Conservation (phyloP, 2,113 vertebrate genomes). For the Xyliphius kryptos region DNA sequence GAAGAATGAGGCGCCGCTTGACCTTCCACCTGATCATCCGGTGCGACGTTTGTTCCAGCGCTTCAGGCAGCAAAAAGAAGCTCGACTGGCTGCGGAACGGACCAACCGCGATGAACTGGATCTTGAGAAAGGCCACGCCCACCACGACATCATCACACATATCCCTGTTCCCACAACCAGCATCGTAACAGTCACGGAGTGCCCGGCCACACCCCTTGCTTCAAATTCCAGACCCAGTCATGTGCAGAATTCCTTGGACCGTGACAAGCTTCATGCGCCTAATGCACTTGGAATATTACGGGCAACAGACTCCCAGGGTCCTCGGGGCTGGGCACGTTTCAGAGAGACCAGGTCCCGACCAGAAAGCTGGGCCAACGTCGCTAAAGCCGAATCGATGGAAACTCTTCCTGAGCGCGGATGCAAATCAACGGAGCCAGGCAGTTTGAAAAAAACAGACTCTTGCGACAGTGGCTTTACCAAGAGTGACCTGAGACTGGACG, state of each 20-base stretch:
- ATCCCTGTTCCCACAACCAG: constrained; percentile 75
- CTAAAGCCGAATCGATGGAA: constrained; percentile 97
- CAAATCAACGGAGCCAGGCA: constrained; percentile 58
- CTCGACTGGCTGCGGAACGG: too few species aligned
- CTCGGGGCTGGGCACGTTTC: constrained; percentile 87
- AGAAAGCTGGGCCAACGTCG: constrained; percentile 87
- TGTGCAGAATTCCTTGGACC: constrained; percentile 57
- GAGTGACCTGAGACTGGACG: too few species aligned
- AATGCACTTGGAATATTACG: constrained; percentile 69
- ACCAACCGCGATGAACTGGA: too few species aligned
- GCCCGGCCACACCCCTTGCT: constrained; percentile 78
- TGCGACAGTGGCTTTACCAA: too few species aligned
- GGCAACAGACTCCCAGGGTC: constrained; percentile 49
- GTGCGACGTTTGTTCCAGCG: too few species aligned
- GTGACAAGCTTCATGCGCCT: constrained; percentile 81
- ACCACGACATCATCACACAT: constrained; percentile 58
- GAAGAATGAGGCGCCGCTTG: too few species aligned
- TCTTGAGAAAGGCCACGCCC: too few species aligned
- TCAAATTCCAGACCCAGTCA: constrained; percentile 55
- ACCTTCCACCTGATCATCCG: too few species aligned
- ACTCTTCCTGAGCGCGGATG: constrained; percentile 85
- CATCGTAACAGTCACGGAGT: constrained; percentile 86
- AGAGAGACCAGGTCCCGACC: constrained; percentile 75
- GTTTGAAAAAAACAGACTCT: too few species aligned
- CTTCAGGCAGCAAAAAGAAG: too few species aligned